Evolutionary conservation across 2,113 vertebrate genomes (phyloP).

Genomic region (Corythoichthys haematopterus): DNA sequence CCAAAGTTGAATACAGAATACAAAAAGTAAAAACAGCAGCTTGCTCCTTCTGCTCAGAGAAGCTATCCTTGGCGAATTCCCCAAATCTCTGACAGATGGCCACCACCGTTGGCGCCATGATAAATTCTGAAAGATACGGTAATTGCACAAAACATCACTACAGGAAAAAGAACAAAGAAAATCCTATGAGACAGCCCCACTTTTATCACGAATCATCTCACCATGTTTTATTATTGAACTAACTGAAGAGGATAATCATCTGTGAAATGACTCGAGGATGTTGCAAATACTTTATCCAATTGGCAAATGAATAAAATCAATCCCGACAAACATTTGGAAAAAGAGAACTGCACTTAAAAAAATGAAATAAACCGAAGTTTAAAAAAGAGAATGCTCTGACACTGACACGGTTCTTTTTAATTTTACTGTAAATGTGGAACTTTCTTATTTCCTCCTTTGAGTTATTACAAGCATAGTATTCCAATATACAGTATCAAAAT

Average conservation of each 20-base stretch:
- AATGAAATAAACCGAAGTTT: no score
- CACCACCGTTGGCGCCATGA: neutral
- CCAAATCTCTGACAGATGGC: conserved; percentile 7
- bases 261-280: neutral
- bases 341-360: no score
- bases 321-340: no score
- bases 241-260: neutral
- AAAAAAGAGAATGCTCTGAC: no score
- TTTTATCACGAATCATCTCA: neutral
- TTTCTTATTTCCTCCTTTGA: no score
- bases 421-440: no score
- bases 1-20: no score
- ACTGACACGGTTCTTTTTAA: no score
- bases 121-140: neutral
- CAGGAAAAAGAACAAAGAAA: neutral
- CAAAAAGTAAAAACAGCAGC: neutral
- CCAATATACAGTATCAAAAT: no score
- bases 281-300: no score
- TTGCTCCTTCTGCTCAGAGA: neutral
- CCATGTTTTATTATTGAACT: neutral
- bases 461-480: no score
- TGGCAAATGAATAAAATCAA: no score
- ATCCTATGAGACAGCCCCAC: neutral
- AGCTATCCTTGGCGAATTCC: neutral
- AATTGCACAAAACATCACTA: neutral